Conservation (phyloP, 2,888 invertebrate genomes). For the Lasioglossum marginatum region DNA sequence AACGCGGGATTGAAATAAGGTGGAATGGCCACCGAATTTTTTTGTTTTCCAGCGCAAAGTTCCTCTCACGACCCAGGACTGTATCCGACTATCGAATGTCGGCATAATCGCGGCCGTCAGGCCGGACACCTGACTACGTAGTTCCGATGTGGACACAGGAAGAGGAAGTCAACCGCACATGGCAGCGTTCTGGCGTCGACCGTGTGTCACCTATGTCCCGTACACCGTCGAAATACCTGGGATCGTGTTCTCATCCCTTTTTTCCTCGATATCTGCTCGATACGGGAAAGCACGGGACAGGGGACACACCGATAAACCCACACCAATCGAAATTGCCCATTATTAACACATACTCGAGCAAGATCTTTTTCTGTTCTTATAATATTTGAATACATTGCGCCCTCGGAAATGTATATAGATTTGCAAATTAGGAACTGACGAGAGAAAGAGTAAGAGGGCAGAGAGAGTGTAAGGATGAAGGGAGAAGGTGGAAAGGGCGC, state of each 20-base stretch:
- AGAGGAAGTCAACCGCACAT: slow-evolving; percentile 82
- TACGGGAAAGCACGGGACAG: not conserved
- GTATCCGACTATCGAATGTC: slow-evolving; percentile 67
- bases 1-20: not conserved
- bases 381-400: not conserved
- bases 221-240: slow-evolving; percentile 25
- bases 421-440: not conserved
- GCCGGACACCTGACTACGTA: slow-evolving; percentile 81
- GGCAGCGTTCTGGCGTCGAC: slow-evolving; percentile 52
- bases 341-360: not conserved
- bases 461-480: not conserved
- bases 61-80: slow-evolving; percentile 44
- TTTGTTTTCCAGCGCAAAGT: not conserved
- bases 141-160: slow-evolving; percentile 82
- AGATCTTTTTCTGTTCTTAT: too few species aligned
- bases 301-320: not conserved
- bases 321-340: not conserved
- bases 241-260: slow-evolving; percentile 49
- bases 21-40: not conserved
- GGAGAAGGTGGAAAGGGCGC: not conserved
- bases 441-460: not conserved
- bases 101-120: slow-evolving; percentile 61
- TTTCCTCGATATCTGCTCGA: not conserved
- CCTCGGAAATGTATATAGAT: not conserved
- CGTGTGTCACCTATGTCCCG: slow-evolving; percentile 54